Percentiles rank a stretch among this genome's conserved stretches.
Conservation (phyloP, 2,888 invertebrate genomes). For the Agrilus biguttatus region DNA sequence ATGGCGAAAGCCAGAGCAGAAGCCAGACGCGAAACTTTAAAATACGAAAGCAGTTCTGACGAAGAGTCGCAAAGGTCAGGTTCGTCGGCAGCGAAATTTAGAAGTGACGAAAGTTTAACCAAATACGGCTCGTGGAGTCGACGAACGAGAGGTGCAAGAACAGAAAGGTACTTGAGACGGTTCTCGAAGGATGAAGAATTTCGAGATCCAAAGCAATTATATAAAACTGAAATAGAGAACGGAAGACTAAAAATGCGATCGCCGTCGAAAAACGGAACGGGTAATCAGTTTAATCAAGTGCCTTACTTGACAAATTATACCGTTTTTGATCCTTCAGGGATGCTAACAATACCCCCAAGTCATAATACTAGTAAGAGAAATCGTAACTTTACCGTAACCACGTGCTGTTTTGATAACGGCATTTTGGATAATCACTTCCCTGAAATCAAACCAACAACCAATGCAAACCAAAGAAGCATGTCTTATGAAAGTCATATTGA, state of each 20-base stretch:
- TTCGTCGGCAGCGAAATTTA: slow-evolving; percentile 49
- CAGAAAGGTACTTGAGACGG: slow-evolving; percentile 66
- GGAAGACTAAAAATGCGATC: slow-evolving; percentile 4
- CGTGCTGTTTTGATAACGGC: too few relatives aligned
- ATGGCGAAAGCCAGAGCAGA: slow-evolving; percentile 52
- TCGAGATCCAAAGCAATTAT: slow-evolving; percentile 30
- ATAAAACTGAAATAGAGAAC: slow-evolving; percentile 24
- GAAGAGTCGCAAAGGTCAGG: slow-evolving; percentile 57
- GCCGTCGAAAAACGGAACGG: slow-evolving; percentile 3
- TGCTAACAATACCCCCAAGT: slow-evolving; percentile 29
- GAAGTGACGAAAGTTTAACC: slow-evolving; percentile 54
- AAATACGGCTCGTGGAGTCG: slow-evolving; percentile 42
- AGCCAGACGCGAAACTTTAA: slow-evolving; percentile 44
- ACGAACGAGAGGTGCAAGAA: slow-evolving; percentile 57
- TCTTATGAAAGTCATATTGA: neutral
- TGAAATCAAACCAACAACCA: too few relatives aligned
- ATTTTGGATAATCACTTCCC: too few relatives aligned
- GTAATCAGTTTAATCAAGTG: slow-evolving; percentile 3
- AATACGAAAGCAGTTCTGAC: slow-evolving; percentile 53
- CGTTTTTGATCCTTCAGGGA: slow-evolving; percentile 19
- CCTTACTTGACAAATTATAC: slow-evolving; percentile 1
- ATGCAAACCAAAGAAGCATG: neutral
- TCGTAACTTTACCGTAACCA: too few relatives aligned
- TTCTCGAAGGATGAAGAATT: slow-evolving; percentile 56
- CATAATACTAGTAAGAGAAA: slow-evolving; percentile 13